phyloP scores from a whole-genome alignment of 2,888 invertebrate genomes.

The Heliconius ismenius region DNA sequence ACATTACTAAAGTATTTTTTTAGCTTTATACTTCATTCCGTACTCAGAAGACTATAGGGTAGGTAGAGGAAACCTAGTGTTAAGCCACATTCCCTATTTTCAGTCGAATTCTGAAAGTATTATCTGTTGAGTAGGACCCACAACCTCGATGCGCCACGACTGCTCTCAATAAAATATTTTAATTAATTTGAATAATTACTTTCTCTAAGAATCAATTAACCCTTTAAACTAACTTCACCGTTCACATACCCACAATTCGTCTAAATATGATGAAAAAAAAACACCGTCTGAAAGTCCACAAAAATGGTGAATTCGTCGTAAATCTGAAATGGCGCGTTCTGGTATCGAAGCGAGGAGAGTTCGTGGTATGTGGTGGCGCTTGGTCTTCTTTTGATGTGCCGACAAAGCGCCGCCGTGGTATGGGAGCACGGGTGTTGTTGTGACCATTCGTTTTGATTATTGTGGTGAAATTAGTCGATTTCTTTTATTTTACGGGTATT shows the following conservation, averaged over 20 bases:
- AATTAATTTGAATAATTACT: slow-evolving; percentile 2
- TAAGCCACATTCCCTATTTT: no score
- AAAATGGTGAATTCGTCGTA: slow-evolving; percentile 43
- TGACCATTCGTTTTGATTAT: not conserved
- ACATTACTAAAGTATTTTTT: not conserved
- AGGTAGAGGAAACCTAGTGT: no score
- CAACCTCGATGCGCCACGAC: no score
- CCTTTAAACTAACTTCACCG: not conserved
- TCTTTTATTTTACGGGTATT: no score
- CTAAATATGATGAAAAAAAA: slow-evolving; percentile 7
- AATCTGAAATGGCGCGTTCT: slow-evolving; percentile 46
- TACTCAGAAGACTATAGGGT: no score
- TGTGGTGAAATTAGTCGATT: no score
- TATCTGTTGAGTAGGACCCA: no score
- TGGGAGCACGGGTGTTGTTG: slow-evolving; percentile 30
- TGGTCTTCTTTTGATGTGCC: slow-evolving; percentile 65
- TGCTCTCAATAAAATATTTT: not conserved
- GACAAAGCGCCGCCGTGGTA: slow-evolving; percentile 65
- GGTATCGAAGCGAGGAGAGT: slow-evolving; percentile 52
- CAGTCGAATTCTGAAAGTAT: no score
- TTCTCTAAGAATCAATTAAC: slow-evolving; percentile 16
- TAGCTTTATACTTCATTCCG: no score
- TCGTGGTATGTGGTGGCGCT: slow-evolving; percentile 49
- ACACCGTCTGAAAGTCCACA: slow-evolving; percentile 31
- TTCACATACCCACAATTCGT: slow-evolving; percentile 11